Conservation (phyloP, 2,113 vertebrate species). For the Chaetorhynchus papuensis region DNA sequence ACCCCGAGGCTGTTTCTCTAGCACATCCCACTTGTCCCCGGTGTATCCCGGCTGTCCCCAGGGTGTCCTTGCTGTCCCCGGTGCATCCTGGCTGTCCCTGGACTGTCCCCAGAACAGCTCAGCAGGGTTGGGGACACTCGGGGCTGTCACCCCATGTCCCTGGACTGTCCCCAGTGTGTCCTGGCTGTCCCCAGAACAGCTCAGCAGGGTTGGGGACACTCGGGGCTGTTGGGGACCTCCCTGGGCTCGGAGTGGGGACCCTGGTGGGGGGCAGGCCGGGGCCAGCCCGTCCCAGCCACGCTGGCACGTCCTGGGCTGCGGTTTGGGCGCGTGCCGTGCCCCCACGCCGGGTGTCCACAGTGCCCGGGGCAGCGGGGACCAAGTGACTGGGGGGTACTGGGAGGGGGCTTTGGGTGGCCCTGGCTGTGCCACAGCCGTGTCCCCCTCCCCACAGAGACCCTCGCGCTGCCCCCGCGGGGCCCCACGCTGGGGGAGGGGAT, state of each 20-base stretch:
- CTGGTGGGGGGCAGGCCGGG: background rate
- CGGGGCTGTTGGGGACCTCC: background rate
- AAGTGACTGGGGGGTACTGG: rapidly evolving
- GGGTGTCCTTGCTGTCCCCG: background rate
- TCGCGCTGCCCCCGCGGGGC: background rate
- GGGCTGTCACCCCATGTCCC: background rate
- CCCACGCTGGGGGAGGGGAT: background rate
- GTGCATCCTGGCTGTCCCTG: background rate
- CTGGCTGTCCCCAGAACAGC: background rate
- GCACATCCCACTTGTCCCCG: background rate
- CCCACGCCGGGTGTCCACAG: background rate
- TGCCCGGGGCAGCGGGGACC: background rate
- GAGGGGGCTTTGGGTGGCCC: background rate
- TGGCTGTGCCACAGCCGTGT: background rate
- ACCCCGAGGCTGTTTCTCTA: background rate
- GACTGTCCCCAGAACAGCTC: background rate
- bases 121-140: rapidly evolving
- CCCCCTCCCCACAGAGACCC: background rate
- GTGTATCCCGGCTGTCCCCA: background rate
- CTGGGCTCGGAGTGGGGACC: background rate
- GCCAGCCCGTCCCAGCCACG: background rate
- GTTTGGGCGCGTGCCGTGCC: background rate
- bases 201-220: background rate
- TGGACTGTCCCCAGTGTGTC: rapidly evolving
- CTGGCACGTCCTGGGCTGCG: background rate